Evolutionary conservation across 1,140 invertebrate species (phyloP).

Genomic region (Rhagoletis zephyria): DNA sequence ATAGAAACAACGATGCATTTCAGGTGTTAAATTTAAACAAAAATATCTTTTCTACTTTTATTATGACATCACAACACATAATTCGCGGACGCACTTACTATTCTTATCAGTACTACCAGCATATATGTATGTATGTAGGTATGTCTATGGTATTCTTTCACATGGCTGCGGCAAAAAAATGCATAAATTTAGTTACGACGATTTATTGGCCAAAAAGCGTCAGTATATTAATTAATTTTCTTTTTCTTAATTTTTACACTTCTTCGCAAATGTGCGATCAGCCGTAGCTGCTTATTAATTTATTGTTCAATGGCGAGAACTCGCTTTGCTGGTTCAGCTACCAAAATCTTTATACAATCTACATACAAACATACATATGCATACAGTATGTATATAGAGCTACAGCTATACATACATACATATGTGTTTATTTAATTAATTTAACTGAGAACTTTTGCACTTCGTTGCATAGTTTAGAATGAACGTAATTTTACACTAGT

Average conservation of each 20-base stretch:
- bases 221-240: background rate
- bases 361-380: background rate
- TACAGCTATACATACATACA: background rate
- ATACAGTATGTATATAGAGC: background rate
- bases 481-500: background rate
- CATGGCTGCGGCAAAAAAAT: background rate
- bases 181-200: background rate
- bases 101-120: no score
- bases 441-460: background rate
- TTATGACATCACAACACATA: no score
- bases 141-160: background rate
- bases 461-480: background rate
- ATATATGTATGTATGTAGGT: background rate
- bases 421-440: slow-evolving; percentile 22
- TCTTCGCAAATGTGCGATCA: background rate
- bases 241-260: background rate
- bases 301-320: background rate
- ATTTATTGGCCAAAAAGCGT: slow-evolving; percentile 10
- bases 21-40: background rate
- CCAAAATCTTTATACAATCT: background rate
- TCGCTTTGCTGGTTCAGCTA: slow-evolving; percentile 9
- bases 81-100: no score
- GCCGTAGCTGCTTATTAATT: background rate
- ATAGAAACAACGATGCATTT: background rate
- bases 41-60: background rate